Conservation (phyloP, 2,113 vertebrate genomes). For the Anolis carolinensis region DNA sequence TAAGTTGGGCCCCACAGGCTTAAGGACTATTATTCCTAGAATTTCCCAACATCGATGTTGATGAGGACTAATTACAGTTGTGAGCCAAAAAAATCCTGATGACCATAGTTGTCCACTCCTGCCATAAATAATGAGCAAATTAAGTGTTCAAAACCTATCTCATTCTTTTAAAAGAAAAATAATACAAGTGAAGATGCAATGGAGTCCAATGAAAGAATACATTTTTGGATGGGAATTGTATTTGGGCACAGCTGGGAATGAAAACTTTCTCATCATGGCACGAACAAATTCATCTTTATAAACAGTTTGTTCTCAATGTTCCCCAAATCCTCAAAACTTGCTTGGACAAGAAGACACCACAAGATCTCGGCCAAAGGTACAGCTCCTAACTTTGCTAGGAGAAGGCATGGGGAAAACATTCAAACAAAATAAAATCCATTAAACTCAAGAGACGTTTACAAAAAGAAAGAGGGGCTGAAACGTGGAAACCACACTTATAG, state of each 20-base stretch:
- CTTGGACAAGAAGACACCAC: background rate
- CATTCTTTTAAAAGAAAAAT: background rate
- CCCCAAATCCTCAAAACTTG: background rate
- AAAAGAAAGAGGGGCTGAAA: conserved; percentile 30
- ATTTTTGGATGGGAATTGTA: conserved; percentile 3
- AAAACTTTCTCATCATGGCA: conserved; percentile 27
- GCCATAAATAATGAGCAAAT: background rate
- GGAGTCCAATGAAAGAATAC: conserved; percentile 5
- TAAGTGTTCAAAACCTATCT: background rate
- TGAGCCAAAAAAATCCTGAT: background rate
- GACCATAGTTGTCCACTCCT: background rate
- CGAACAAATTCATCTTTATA: conserved; percentile 36
- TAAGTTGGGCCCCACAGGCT: background rate
- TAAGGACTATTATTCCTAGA: no score
- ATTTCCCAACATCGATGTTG: no score
- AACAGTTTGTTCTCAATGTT: conserved; percentile 55
- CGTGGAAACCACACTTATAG: conserved; percentile 22
- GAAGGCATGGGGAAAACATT: background rate
- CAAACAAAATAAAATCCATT: conserved; percentile 5
- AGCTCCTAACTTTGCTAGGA: background rate
- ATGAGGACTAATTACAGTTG: background rate
- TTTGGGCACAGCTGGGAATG: background rate
- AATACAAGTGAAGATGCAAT: background rate
- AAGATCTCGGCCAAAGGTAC: background rate
- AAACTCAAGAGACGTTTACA: conserved; percentile 13